phyloP scores from a whole-genome alignment of 2,113 vertebrate species.

The Manacus vitellinus region DNA sequence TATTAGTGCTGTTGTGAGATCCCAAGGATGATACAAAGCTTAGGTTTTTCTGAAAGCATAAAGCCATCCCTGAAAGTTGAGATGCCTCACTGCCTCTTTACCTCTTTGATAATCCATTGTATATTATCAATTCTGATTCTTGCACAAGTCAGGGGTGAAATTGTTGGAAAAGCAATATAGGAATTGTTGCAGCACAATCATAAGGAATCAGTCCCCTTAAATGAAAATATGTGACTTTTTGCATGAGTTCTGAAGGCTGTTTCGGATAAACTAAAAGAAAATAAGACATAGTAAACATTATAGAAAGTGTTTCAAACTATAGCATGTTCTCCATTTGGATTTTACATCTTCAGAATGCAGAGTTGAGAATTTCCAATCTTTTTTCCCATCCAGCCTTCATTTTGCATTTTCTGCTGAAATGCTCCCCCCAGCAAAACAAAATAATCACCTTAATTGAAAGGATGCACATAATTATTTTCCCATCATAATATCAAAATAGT shows the following conservation, averaged over 20 bases:
- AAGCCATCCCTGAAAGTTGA: neutral
- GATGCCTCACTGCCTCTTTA: neutral
- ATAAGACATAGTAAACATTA: neutral
- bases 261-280: neutral
- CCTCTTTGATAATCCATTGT: neutral
- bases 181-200: neutral
- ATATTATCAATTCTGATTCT: neutral
- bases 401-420: neutral
- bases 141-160: neutral
- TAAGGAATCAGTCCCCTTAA: neutral
- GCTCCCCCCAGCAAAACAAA: neutral
- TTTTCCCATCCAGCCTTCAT: neutral
- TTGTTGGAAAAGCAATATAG: neutral
- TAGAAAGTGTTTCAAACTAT: neutral
- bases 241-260: neutral
- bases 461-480: neutral
- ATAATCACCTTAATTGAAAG: conserved; percentile 4
- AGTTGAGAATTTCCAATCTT: neutral
- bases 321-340: neutral
- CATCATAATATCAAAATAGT: neutral
- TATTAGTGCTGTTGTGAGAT: neutral
- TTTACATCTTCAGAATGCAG: neutral
- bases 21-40: neutral
- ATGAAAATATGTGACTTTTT: neutral
- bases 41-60: neutral